phyloP scores from a whole-genome alignment of 2,888 invertebrate species.

The Camponotus fellah region DNA sequence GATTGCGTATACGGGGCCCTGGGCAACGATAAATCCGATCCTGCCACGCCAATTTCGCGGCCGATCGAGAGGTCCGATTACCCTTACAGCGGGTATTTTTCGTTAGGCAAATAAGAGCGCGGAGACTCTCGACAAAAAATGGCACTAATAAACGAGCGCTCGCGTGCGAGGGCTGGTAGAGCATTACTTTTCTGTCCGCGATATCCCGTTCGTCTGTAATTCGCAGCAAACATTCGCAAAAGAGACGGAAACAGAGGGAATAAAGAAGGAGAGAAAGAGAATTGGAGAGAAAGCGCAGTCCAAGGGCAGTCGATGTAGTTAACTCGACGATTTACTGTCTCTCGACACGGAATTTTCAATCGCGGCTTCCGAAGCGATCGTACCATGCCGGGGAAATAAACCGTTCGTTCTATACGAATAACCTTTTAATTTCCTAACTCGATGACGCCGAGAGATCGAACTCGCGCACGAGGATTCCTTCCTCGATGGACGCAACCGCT shows the following conservation, averaged over 20 bases:
- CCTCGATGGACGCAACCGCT: constrained; percentile 39
- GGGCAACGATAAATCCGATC: constrained; percentile 41
- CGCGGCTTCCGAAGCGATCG: constrained; percentile 47
- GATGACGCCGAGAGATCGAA: constrained; percentile 34
- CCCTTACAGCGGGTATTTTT: constrained; percentile 37
- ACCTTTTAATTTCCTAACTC: constrained; percentile 54
- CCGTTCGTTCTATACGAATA: constrained; percentile 46
- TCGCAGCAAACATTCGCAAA: constrained; percentile 21
- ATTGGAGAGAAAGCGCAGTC: constrained; percentile 64
- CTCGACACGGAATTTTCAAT: constrained; percentile 56
- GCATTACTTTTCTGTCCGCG: constrained; percentile 42
- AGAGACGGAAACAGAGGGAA: background rate
- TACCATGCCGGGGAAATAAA: constrained; percentile 39
- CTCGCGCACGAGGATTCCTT: constrained; percentile 47
- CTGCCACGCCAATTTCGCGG: constrained; percentile 49
- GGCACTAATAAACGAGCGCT: constrained; percentile 48
- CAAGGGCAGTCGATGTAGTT: constrained; percentile 56
- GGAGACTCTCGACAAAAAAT: constrained; percentile 40
- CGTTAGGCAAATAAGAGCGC: constrained; percentile 54
- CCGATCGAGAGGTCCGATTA: constrained; percentile 53
- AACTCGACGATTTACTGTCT: constrained; percentile 56
- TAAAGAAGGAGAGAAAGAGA: constrained; percentile 4
- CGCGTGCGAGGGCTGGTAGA: background rate
- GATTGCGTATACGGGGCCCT: constrained; percentile 14
- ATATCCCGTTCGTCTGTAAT: constrained; percentile 38